A percentile compares a stretch with the other conserved stretches of the same genome.
phyloP scores from a whole-genome alignment of 2,797 vertebrate species.

The Oryzias sinensis region DNA sequence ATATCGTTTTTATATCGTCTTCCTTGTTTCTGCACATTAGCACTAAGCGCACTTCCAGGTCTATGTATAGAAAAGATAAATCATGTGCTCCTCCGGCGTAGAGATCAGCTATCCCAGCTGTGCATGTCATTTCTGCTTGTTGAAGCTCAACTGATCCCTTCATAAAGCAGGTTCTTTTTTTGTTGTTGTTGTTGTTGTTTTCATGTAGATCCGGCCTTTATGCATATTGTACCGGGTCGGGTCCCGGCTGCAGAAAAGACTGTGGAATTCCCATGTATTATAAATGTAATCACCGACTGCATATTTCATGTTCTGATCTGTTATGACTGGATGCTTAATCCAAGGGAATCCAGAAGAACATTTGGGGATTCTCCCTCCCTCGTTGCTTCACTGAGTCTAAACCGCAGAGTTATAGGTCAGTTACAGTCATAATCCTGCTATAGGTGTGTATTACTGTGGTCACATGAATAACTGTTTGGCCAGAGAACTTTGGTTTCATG shows the following conservation, averaged over 20 bases:
- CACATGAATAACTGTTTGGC: conserved; percentile 7
- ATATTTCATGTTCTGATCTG: conserved; percentile 29
- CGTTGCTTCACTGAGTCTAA: not conserved
- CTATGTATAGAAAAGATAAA: conserved; percentile 65
- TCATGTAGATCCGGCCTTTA: conserved; percentile 2
- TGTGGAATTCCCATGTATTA: conserved; percentile 49
- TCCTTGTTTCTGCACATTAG: conserved; percentile 6
- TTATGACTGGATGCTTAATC: conserved; percentile 29
- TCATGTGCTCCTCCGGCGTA: conserved; percentile 22
- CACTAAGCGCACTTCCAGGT: conserved; percentile 38
- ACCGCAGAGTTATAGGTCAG: not conserved
- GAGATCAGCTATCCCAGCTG: conserved; percentile 50
- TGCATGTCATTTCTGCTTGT: conserved; percentile 30
- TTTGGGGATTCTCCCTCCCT: not conserved
- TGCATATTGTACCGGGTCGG: not conserved
- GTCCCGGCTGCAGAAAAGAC: conserved; percentile 29
- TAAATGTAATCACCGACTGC: conserved; percentile 14
- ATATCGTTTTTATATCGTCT: conserved; percentile 26
- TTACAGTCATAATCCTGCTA: not conserved
- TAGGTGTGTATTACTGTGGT: conserved; percentile 1
- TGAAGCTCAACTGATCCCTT: conserved; percentile 43
- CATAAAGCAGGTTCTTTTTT: conserved; percentile 33
- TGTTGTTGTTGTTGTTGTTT: conserved; percentile 22
- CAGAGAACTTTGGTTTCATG: conserved; percentile 9
- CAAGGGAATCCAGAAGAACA: conserved; percentile 1